Percentiles rank a stretch among this genome's conserved stretches.
Evolutionary conservation across 2,113 vertebrate genomes (phyloP).

Genomic region (Neolamprologus brichardi): DNA sequence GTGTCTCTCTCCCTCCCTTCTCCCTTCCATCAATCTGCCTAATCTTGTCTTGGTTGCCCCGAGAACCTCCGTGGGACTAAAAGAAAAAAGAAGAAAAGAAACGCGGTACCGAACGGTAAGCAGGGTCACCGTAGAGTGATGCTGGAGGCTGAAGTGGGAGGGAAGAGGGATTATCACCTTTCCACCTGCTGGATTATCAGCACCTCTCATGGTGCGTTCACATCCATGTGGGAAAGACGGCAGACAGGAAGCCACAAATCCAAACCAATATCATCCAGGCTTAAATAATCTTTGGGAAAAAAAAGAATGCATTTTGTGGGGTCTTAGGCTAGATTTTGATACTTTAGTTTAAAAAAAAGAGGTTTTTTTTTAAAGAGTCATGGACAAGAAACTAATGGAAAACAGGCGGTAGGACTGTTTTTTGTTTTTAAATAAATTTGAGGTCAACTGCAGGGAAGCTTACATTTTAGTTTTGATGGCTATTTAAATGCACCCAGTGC

Average conservation of each 20-base stretch:
- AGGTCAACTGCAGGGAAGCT: neutral
- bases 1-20: neutral
- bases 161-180: constrained; percentile 52
- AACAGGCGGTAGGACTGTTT: neutral
- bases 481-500: neutral
- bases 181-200: constrained; percentile 52
- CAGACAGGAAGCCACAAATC: neutral
- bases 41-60: constrained; percentile 13
- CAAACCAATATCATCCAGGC: neutral
- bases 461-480: neutral
- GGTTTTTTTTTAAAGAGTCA: accelerated
- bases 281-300: neutral
- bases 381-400: neutral
- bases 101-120: constrained; percentile 60
- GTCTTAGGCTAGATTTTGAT: neutral
- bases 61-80: constrained; percentile 54
- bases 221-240: constrained; percentile 16
- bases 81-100: constrained; percentile 11
- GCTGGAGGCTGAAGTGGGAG: constrained; percentile 47
- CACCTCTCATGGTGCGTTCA: constrained; percentile 45
- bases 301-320: neutral
- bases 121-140: constrained; percentile 49
- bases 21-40: constrained; percentile 11
- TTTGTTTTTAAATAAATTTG: neutral
- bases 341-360: neutral